These are phyloP conservation scores for Tipula lateralis DNA, from an alignment of 2,888 invertebrate genomes.

Conservation along the genomic window DNA sequence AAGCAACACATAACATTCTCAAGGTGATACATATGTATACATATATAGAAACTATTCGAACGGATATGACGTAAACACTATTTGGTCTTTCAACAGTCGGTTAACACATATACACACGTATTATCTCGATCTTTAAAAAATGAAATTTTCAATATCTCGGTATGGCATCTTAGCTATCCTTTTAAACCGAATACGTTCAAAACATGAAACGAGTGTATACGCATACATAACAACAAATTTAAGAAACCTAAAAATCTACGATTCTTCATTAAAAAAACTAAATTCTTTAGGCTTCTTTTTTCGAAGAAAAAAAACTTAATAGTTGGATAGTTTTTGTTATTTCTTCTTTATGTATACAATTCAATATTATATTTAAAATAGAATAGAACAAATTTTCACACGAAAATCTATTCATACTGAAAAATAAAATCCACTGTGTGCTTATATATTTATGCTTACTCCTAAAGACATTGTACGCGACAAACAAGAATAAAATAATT, in stretches of 20 bases:
- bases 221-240: not conserved
- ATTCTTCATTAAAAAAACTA: not conserved
- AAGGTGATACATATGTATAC: not conserved
- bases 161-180: not conserved
- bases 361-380: not conserved
- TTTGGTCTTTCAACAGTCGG: not conserved
- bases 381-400: constrained; percentile 19
- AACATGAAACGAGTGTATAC: not conserved
- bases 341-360: not conserved
- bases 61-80: not conserved
- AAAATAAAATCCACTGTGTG: not conserved
- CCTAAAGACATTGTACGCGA: not conserved
- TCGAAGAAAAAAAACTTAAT: not conserved
- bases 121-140: not conserved
- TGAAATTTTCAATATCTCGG: not conserved
- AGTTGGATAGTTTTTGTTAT: not conserved
- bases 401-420: not conserved
- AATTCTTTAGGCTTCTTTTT: constrained; percentile 2
- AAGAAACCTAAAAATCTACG: not conserved
- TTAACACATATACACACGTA: not conserved
- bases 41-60: not conserved
- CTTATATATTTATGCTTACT: not conserved
- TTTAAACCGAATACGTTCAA: not conserved
- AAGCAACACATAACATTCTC: not conserved
- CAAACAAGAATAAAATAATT: not conserved